phyloP scores from a whole-genome alignment of 2,113 vertebrate species.

The Anoura caudifer region DNA sequence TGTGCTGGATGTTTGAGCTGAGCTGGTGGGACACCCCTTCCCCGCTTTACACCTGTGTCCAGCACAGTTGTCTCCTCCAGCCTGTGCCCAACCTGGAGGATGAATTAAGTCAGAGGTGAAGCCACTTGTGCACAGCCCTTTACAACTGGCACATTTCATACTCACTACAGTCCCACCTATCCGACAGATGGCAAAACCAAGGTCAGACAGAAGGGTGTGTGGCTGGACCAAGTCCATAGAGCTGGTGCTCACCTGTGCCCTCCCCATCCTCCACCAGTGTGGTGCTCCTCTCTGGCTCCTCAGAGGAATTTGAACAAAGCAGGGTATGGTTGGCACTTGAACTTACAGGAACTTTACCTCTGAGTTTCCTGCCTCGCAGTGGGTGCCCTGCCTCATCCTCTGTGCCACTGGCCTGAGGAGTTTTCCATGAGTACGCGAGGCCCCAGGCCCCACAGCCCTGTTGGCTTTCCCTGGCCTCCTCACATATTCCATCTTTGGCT shows the following conservation, averaged over 20 bases:
- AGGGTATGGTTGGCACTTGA: neutral
- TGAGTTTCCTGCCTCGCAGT: neutral
- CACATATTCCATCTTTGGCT: neutral
- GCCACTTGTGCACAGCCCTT: neutral
- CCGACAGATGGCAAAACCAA: neutral
- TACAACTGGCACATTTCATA: neutral
- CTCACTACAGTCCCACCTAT: neutral
- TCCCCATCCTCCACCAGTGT: neutral
- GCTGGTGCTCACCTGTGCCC: no score
- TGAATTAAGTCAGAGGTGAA: neutral
- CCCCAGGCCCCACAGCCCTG: neutral
- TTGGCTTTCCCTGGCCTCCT: neutral
- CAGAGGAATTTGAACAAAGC: slow-evolving; percentile 3
- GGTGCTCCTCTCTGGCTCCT: neutral
- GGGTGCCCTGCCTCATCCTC: neutral
- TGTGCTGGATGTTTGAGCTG: neutral
- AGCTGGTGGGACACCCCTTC: neutral
- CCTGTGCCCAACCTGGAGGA: neutral
- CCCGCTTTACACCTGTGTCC: neutral
- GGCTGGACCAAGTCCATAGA: neutral
- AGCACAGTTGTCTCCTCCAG: neutral
- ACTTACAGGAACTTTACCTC: neutral
- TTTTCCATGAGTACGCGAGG: neutral
- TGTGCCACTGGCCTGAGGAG: neutral
- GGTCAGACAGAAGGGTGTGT: neutral